Evolutionary conservation across 1,140 invertebrate genomes (phyloP).

Genomic region (Colletes gigas): DNA sequence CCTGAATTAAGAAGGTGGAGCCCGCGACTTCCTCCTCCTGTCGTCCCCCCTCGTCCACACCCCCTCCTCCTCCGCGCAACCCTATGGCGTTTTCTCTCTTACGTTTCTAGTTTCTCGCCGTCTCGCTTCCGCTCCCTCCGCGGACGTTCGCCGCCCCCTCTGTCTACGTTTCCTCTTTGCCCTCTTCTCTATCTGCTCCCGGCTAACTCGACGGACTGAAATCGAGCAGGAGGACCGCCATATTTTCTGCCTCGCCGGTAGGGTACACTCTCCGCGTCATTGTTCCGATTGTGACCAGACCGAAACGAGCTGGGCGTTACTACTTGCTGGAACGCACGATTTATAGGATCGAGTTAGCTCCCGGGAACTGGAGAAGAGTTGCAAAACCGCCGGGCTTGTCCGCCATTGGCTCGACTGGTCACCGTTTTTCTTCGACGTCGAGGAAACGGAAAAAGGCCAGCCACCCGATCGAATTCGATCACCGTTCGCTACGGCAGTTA

Average conservation of each 20-base stretch:
- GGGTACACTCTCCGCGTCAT: constrained; percentile 68
- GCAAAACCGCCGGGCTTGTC: constrained; percentile 48
- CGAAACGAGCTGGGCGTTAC: constrained; percentile 69
- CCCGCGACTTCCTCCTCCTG: constrained; percentile 65
- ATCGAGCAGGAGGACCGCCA: constrained; percentile 64
- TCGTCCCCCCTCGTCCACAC: not conserved
- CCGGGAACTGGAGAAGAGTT: constrained; percentile 51
- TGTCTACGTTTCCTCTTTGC: constrained; percentile 43
- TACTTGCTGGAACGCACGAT: constrained; percentile 60
- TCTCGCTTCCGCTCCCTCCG: constrained; percentile 9
- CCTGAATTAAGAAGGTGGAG: constrained; percentile 81
- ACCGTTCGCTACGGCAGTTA: not conserved
- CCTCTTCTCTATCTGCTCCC: constrained; percentile 51
- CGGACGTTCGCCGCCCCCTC: not conserved
- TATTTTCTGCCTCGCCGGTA: constrained; percentile 64
- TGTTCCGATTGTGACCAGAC: constrained; percentile 69
- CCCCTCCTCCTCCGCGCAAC: not conserved
- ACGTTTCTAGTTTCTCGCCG: constrained; percentile 38
- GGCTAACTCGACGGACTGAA: constrained; percentile 53
- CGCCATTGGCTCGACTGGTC: constrained; percentile 21
- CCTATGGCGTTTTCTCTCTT: constrained; percentile 34
- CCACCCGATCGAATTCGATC: not conserved
- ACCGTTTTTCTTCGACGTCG: constrained; percentile 29
- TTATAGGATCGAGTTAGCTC: constrained; percentile 61
- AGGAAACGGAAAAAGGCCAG: not conserved